Percentiles rank a stretch among this genome's conserved stretches.
These are phyloP conservation scores for Pluvialis apricaria DNA, from an alignment of 2,113 vertebrate genomes.

Conservation along the genomic window DNA sequence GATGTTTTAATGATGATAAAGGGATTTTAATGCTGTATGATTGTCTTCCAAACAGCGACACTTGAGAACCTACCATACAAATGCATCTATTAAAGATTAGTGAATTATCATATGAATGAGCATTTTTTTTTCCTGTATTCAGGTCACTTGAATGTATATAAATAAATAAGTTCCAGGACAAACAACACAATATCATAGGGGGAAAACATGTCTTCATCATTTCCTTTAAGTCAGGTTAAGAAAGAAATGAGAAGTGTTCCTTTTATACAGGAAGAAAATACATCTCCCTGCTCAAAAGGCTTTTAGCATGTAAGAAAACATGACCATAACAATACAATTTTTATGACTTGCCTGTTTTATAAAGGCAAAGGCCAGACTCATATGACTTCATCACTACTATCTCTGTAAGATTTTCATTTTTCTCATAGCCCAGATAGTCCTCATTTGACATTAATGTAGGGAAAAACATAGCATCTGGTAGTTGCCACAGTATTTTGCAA, in stretches of 20 bases:
- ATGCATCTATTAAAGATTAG: not conserved
- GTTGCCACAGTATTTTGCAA: conserved; percentile 60
- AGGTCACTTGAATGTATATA: not conserved
- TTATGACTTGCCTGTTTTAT: not conserved
- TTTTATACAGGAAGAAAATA: not conserved
- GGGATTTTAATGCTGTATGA: not conserved
- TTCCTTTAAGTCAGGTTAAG: not conserved
- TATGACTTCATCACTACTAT: conserved; percentile 34
- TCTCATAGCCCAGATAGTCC: not conserved
- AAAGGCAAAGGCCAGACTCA: not conserved
- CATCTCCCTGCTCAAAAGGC: not conserved
- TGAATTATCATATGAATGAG: not conserved
- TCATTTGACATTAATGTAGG: not conserved
- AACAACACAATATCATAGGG: not conserved
- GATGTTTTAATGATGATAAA: not conserved
- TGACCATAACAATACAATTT: not conserved
- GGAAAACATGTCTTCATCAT: not conserved
- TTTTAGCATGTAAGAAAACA: not conserved
- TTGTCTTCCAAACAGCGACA: not conserved
- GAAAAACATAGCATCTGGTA: conserved; percentile 21
- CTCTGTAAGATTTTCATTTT: conserved; percentile 10
- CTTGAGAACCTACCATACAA: not conserved
- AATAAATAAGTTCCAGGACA: not conserved
- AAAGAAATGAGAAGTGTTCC: not conserved
- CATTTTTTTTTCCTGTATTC: not conserved